Evolutionary conservation across 2,797 vertebrate species (phyloP).

Genomic region (Podargus strigoides): DNA sequence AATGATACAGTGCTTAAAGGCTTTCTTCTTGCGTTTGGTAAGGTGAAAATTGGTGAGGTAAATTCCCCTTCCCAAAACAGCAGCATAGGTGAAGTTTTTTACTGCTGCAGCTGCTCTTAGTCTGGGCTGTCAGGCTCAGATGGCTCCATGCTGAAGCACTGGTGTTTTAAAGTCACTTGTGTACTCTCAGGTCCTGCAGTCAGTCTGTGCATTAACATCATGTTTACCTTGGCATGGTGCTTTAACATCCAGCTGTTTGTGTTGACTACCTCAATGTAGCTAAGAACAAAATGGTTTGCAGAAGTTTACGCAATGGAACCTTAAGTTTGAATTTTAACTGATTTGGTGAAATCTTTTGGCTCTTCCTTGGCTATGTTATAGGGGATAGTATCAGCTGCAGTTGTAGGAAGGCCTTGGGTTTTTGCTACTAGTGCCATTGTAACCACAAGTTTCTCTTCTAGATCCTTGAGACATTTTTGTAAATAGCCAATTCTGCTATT

Average conservation of each 20-base stretch:
- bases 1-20: background rate
- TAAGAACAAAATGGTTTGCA: background rate
- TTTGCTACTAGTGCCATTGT: background rate
- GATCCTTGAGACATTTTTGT: background rate
- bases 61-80: background rate
- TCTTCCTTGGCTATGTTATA: background rate
- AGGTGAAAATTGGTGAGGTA: background rate
- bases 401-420: background rate
- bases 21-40: conserved; percentile 9
- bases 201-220: background rate
- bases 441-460: background rate
- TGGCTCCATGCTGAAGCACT: background rate
- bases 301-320: background rate
- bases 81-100: background rate
- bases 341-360: background rate
- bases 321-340: background rate
- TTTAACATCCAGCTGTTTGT: background rate
- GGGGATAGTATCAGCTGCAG: background rate
- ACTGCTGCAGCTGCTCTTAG: background rate
- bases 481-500: background rate
- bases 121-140: background rate
- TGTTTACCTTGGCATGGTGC: background rate
- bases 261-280: background rate
- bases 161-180: accelerated
- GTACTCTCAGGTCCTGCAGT: background rate